Conservation (phyloP, 1,140 invertebrate species). For the Meloidogyne hapla region DNA sequence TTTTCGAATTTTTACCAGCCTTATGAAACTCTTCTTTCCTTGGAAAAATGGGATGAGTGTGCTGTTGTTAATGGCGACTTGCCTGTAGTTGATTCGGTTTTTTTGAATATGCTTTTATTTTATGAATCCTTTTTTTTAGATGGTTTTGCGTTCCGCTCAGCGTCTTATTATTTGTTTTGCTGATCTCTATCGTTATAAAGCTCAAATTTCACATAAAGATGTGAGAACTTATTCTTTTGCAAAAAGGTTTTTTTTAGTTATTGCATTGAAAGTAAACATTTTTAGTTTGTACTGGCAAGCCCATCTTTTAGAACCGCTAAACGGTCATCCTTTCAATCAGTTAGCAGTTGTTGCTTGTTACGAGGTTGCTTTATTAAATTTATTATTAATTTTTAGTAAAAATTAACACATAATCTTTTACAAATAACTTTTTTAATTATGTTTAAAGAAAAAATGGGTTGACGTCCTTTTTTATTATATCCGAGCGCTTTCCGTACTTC, state of each 20-base stretch:
- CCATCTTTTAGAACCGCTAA: slow-evolving; percentile 6
- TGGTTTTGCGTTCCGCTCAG: slow-evolving; percentile 16
- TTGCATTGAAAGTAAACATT: neutral
- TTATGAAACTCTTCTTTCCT: neutral
- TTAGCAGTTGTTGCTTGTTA: slow-evolving; percentile 15
- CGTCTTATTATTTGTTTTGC: slow-evolving; percentile 17
- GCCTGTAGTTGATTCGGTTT: slow-evolving; percentile 8
- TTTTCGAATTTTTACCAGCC: slow-evolving; percentile 1
- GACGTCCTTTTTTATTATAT: slow-evolving; percentile 22
- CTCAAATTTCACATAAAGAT: neutral
- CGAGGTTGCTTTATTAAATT: neutral
- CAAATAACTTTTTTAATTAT: neutral
- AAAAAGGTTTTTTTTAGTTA: neutral
- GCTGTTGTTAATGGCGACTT: neutral
- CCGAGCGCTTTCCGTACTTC: slow-evolving; percentile 22
- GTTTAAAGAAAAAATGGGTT: slow-evolving; percentile 18
- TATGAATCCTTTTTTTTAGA: neutral
- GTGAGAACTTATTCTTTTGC: slow-evolving; percentile 4
- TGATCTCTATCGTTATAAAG: slow-evolving; percentile 25
- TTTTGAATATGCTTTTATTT: too few species aligned
- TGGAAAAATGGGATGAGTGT: slow-evolving; percentile 8
- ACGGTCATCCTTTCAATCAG: slow-evolving; percentile 25
- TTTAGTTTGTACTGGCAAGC: slow-evolving; percentile 19
- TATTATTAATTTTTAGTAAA: too few species aligned
- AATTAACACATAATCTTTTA: too few species aligned